Base-by-base conservation (phyloP, 2,797 vertebrate genomes). In the Salarias fasciatus region DNA sequence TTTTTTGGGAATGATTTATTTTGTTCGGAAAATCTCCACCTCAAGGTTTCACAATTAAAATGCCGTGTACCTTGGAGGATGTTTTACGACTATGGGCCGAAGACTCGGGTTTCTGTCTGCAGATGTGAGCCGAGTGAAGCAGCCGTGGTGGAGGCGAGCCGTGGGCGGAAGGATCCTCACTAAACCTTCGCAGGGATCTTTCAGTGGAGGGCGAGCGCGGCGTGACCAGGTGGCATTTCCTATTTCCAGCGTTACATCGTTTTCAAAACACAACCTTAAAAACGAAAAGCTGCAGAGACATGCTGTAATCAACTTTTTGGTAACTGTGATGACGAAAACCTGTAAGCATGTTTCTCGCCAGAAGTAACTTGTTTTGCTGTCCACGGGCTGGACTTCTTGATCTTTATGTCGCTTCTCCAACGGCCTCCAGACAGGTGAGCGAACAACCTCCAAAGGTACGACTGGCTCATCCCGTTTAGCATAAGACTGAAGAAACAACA, bases 1-100 rank as follows among this genome's bases (percentile, higher is more conserved):
- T 86, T 82, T 53, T 24, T 24, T n/a, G 66, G 67, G 79, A 78
- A 66, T 84, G 84, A 91, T 82, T 82, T 80, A 89, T 87, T 81
- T 75, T 6, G 0, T 61, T 48, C 9, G 5, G 52, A 63, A 72
- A 79, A 68, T 51, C 62, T 72, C 76, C 58, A 77, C 69, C 78
- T 83, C 53, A 38, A 75, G 77, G 67, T 70, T 81, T 77, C 55
- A 72, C 53, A 77, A 72, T 84, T 82, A 84, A 59, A 59, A 55
- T 49, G 55, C 53, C 44, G 59, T 42, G 52, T 66, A 69, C 68
- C 76, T 82, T 62, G 14, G 71, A 69, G 63, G 80, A 72, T 68
- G 65, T 77, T 82, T 69, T 53, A 51, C 12, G 38, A 60, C 70
- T 76, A 60, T 49, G 76, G 66, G 69, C 53, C 52, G 70, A 69